Conservation (phyloP, 2,888 invertebrate species). For the Meloe dianella region DNA sequence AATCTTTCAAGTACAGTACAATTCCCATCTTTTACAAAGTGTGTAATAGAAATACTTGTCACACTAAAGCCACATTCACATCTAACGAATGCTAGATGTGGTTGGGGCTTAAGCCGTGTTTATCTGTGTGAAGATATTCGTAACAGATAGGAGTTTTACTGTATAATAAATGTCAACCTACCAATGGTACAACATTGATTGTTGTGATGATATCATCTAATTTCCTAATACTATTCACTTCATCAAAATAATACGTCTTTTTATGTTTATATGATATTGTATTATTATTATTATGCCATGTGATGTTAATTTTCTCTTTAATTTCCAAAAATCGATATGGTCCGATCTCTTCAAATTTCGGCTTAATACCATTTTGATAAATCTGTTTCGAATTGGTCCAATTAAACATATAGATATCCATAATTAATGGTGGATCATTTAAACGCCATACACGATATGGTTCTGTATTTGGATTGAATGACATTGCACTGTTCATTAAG, state of each 20-base stretch:
- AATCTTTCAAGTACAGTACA: not conserved
- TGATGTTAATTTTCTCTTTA: constrained; percentile 74
- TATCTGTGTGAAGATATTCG: no score
- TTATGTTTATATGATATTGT: constrained; percentile 75
- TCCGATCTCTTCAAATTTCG: constrained; percentile 65
- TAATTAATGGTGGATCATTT: constrained; percentile 52
- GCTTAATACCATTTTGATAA: constrained; percentile 62
- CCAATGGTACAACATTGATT: constrained; percentile 80
- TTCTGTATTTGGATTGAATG: constrained; percentile 45
- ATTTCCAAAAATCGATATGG: constrained; percentile 73
- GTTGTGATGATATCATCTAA: constrained; percentile 74
- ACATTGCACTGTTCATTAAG: constrained; percentile 44
- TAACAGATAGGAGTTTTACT: no score
- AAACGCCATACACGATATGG: constrained; percentile 52
- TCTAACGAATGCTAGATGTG: no score
- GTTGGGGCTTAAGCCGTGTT: no score
- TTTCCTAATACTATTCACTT: constrained; percentile 70
- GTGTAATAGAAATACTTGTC: no score
- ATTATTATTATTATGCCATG: constrained; percentile 72
- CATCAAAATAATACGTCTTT: constrained; percentile 73
- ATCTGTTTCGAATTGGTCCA: constrained; percentile 63
- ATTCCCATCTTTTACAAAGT: no score
- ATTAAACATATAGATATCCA: constrained; percentile 55
- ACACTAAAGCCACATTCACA: no score
- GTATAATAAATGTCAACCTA: constrained; percentile 55